Base-by-base conservation (phyloP, 2,888 invertebrate genomes). In the Lacanobia wlatinum region DNA sequence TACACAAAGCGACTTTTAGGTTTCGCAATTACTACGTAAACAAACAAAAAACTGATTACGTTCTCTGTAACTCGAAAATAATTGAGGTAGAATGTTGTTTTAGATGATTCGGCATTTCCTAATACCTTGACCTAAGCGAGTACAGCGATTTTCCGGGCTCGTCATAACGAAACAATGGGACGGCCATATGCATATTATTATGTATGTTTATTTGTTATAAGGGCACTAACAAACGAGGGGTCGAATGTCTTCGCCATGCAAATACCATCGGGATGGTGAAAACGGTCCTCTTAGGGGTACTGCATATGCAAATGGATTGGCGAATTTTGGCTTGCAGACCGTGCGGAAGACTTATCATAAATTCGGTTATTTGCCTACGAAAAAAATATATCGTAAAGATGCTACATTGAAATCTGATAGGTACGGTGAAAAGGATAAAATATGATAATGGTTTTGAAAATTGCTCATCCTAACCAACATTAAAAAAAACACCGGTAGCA, bases 31-130 rank as follows among this genome's bases (percentile, higher is more conserved):
- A 65, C 59, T n/a, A 38, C 63, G 61, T 66, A 63, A 78, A 71
- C 53, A 75, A 55, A 62, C 55, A 59, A 72, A 70, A 82, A 62
- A 16, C 73, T 50, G 38, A 82, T 78, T 71, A 75, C 60, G 70
- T 23, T 62, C 23, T 55, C 52, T 65, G 70, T 80, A 84, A 85
- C 73, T 82, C 67, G 78, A 79, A 80, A 80, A 85, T 85, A 85
- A 84, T 82, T 77, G 84, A 69, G 65, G 68, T 75, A 78, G 59
- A 81, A 71, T 79, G 58, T 69, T 77, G 64, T 75, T 76, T 78
- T 69, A 73, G 62, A 81, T 76, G 71, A 84, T 72, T 63, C 64
- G 62, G 38, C 70, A 65, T 84, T 82, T 82, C 80, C 73, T 73
- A 66, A 73, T 60, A 56, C 83, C 82, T 84, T 84, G 85, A 82